phyloP scores from a whole-genome alignment of 2,888 invertebrate species.

The Diadromus collaris region DNA sequence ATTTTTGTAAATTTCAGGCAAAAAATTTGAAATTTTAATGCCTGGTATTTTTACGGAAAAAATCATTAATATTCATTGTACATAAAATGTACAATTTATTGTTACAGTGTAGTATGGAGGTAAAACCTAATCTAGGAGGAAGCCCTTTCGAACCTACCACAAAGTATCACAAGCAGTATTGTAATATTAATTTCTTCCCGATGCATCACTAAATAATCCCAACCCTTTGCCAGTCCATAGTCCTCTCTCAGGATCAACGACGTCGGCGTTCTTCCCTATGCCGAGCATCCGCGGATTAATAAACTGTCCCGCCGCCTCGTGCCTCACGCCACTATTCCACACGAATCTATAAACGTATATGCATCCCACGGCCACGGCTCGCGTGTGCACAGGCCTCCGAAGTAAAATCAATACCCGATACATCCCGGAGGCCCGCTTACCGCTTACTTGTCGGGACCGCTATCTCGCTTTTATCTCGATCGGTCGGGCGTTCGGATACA shows the following conservation, averaged over 20 bases:
- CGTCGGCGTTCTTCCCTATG: slow-evolving; percentile 17
- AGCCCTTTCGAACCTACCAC: no score
- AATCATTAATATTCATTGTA: no score
- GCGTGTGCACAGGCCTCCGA: slow-evolving; percentile 42
- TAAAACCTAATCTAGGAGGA: no score
- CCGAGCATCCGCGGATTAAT: slow-evolving; percentile 66
- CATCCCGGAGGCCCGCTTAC: slow-evolving; percentile 70
- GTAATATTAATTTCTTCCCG: not conserved
- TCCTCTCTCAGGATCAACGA: slow-evolving; percentile 24
- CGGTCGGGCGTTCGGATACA: slow-evolving; percentile 59
- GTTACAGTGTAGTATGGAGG: no score
- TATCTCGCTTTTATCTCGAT: slow-evolving; percentile 76
- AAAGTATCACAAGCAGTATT: no score
- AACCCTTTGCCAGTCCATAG: slow-evolving; percentile 1
- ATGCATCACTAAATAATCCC: not conserved
- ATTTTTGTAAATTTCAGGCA: no score
- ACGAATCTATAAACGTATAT: not conserved
- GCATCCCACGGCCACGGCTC: not conserved
- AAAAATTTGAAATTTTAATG: no score
- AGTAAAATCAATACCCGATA: slow-evolving; percentile 77
- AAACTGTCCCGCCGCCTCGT: slow-evolving; percentile 62
- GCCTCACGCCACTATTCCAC: slow-evolving; percentile 19
- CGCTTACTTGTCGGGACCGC: slow-evolving; percentile 67
- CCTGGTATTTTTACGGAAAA: no score
- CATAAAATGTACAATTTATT: no score